Percentiles rank a stretch among this genome's conserved stretches.
Conservation (phyloP, 2,113 vertebrate species). For the Podilymbus podiceps region DNA sequence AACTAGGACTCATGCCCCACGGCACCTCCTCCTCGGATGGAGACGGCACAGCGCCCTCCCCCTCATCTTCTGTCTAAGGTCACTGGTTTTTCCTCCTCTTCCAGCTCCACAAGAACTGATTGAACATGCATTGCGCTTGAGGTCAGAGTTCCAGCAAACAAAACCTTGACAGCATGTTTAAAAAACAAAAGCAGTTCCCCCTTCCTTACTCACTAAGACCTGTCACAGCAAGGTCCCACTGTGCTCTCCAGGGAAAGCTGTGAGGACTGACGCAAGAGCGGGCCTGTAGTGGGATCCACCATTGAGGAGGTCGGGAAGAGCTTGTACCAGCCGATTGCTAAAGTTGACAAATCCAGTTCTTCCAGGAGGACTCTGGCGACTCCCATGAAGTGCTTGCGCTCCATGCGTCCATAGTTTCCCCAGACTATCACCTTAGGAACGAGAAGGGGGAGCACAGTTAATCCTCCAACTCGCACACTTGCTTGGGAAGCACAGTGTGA, state of each 20-base stretch:
- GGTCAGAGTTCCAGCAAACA: constrained; percentile 73
- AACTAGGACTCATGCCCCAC: constrained; percentile 68
- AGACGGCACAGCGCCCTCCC: constrained; percentile 47
- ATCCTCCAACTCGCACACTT: not conserved
- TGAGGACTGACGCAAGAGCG: constrained; percentile 93
- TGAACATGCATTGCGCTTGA: constrained; percentile 74
- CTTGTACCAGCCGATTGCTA: constrained; percentile 99
- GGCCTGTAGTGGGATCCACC: constrained; percentile 93
- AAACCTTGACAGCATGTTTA: constrained; percentile 73
- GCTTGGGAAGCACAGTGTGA: not conserved
- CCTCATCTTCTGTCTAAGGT: constrained; percentile 69
- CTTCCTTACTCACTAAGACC: constrained; percentile 82
- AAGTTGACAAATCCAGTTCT: constrained; percentile 93
- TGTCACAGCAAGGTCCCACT: constrained; percentile 93
- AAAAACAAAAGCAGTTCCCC: constrained; percentile 62
- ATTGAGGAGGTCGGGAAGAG: constrained; percentile 98
- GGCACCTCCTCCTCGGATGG: constrained; percentile 66
- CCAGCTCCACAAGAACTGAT: constrained; percentile 69
- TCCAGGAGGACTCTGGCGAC: constrained; percentile 94
- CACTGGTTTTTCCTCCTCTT: constrained; percentile 72
- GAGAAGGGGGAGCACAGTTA: not conserved
- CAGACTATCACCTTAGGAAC: constrained; percentile 90
- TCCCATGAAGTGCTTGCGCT: constrained; percentile 98
- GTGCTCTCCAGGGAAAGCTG: constrained; percentile 98
- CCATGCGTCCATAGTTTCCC: constrained; percentile 98